These are phyloP conservation scores for Pithys albifrons DNA, from an alignment of 2,113 vertebrate species.

Conservation along the genomic window DNA sequence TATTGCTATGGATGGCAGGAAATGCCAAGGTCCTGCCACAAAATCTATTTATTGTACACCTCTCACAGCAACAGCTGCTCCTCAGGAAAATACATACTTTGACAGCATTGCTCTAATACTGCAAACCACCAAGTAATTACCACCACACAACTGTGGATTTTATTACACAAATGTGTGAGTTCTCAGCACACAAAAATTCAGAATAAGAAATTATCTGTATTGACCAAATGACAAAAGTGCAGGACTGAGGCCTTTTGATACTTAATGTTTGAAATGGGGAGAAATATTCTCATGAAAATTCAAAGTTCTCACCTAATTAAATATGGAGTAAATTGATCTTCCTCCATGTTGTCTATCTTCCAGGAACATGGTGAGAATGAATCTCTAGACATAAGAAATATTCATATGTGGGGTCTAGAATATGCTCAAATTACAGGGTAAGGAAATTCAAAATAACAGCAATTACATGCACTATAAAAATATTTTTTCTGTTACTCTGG, in stretches of 20 bases:
- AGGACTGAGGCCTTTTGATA: background rate
- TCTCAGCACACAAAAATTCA: background rate
- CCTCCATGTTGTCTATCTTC: background rate
- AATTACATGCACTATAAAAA: background rate
- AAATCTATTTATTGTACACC: background rate
- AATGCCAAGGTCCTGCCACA: background rate
- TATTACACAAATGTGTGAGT: background rate
- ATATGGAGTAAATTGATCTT: background rate
- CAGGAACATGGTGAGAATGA: background rate
- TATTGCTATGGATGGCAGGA: background rate
- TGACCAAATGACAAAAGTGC: background rate
- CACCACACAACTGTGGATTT: background rate
- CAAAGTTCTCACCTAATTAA: background rate
- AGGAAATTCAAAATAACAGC: background rate
- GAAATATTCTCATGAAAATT: background rate
- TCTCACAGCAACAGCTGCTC: background rate
- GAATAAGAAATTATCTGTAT: background rate
- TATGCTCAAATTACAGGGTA: background rate
- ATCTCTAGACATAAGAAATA: background rate
- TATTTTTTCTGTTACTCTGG: background rate
- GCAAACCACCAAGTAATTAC: background rate
- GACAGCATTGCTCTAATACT: accelerated
- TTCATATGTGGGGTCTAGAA: background rate
- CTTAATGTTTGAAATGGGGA: background rate
- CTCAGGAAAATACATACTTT: background rate